phyloP scores from a whole-genome alignment of 2,113 vertebrate species.

The Todiramphus saurophagus region DNA sequence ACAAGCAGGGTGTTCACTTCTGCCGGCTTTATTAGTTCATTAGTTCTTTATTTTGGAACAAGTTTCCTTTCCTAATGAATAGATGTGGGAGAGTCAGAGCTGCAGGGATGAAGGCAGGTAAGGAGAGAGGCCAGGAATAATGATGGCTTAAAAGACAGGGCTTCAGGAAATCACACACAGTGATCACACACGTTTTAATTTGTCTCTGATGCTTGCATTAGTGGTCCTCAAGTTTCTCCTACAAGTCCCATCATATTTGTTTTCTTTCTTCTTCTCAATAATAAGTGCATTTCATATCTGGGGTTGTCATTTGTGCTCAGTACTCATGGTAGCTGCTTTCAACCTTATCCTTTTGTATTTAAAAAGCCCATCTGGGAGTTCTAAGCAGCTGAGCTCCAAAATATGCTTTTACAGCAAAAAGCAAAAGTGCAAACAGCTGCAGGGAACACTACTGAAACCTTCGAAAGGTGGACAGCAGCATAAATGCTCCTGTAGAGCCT shows the following conservation, averaged over 20 bases:
- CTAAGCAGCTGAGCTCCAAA: neutral
- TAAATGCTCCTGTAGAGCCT: neutral
- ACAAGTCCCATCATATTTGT: neutral
- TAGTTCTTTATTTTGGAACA: neutral
- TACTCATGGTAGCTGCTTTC: neutral
- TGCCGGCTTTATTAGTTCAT: neutral
- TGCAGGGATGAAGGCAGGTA: neutral
- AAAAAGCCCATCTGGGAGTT: constrained; percentile 6
- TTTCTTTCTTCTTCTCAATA: neutral
- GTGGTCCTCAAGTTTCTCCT: neutral
- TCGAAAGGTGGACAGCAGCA: neutral
- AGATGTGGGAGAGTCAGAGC: neutral
- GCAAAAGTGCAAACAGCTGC: neutral
- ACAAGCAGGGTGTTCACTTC: neutral
- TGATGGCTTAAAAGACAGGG: neutral
- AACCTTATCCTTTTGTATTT: constrained; percentile 2
- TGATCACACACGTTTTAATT: neutral
- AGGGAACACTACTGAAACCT: neutral
- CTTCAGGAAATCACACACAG: neutral
- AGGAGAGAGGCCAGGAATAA: neutral
- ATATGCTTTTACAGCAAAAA: constrained; percentile 12
- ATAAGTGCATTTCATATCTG: neutral
- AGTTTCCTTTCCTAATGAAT: neutral
- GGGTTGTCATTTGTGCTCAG: neutral
- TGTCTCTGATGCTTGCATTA: neutral